A percentile compares a stretch with the other conserved stretches of the same genome.
Evolutionary conservation across 2,797 vertebrate species (phyloP).

Genomic region (Dipus sagitta): DNA sequence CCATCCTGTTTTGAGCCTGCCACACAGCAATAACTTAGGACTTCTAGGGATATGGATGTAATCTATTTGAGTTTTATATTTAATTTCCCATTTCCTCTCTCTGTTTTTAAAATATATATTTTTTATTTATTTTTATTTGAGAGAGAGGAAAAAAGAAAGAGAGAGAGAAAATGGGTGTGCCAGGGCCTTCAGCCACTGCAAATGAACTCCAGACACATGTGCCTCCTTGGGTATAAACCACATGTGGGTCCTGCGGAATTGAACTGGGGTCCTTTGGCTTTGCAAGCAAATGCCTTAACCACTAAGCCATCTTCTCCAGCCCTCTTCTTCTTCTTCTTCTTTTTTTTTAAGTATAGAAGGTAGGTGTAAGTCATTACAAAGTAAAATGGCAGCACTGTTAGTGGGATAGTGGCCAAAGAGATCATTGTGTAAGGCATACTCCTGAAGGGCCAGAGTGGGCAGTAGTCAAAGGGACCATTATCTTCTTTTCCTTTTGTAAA

Average conservation of each 20-base stretch:
- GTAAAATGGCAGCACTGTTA: neutral
- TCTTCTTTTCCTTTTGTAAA: neutral
- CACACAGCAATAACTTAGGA: neutral
- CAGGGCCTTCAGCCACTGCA: too few relatives aligned
- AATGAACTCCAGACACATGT: too few relatives aligned
- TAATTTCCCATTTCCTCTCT: neutral
- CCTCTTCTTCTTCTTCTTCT: too few relatives aligned
- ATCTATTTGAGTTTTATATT: neutral
- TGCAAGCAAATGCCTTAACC: too few relatives aligned
- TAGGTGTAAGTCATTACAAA: neutral
- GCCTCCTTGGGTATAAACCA: too few relatives aligned
- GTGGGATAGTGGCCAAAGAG: neutral
- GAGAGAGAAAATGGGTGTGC: too few relatives aligned
- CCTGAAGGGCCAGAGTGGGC: neutral
- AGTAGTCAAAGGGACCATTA: neutral
- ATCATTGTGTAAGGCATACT: neutral
- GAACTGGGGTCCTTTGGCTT: too few relatives aligned
- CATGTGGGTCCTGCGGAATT: neutral
- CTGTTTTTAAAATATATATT: neutral
- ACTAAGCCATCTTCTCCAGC: too few relatives aligned
- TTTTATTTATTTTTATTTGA: too few relatives aligned
- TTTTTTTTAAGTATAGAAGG: too few relatives aligned
- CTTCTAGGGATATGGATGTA: neutral
- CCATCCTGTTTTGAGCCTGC: neutral
- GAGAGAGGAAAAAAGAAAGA: too few relatives aligned